Conservation (phyloP, 2,888 invertebrate species). For the Cryptophagus acutangulus region DNA sequence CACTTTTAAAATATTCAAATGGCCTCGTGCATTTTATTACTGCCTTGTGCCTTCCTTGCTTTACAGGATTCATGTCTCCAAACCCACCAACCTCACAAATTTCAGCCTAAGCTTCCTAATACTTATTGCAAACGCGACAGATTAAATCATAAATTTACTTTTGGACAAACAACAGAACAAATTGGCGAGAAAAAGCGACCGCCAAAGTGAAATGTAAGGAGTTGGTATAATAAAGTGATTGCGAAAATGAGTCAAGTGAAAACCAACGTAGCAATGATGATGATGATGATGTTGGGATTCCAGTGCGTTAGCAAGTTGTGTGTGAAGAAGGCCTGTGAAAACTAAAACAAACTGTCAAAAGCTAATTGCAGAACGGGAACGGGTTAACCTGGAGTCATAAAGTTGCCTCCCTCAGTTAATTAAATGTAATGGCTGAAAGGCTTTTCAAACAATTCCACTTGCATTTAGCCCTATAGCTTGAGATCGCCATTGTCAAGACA, state of each 20-base stretch:
- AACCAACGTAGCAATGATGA: slow-evolving; percentile 2
- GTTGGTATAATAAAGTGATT: background rate
- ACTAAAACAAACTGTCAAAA: slow-evolving; percentile 33
- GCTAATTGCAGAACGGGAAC: slow-evolving; percentile 34
- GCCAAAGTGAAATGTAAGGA: no score
- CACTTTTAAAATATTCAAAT: slow-evolving; percentile 36
- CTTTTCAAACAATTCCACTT: slow-evolving; percentile 38
- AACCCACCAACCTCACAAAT: no score
- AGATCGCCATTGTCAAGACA: no score
- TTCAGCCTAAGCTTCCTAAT: no score
- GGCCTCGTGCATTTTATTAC: slow-evolving; percentile 30
- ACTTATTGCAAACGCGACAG: no score
- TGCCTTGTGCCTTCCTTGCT: no score
- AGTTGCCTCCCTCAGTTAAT: slow-evolving; percentile 37
- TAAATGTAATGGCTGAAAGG: slow-evolving; percentile 40
- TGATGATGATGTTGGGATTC: slow-evolving; percentile 1
- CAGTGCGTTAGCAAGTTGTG: background rate
- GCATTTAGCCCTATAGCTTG: no score
- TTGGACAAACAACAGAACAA: no score
- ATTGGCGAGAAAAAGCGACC: no score
- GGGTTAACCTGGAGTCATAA: slow-evolving; percentile 35
- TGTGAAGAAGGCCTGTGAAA: background rate
- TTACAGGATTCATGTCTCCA: no score
- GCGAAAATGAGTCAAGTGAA: background rate
- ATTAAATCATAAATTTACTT: no score